Evolutionary conservation across 2,113 vertebrate genomes (phyloP).

Genomic region (Cyprinodon tularosa): DNA sequence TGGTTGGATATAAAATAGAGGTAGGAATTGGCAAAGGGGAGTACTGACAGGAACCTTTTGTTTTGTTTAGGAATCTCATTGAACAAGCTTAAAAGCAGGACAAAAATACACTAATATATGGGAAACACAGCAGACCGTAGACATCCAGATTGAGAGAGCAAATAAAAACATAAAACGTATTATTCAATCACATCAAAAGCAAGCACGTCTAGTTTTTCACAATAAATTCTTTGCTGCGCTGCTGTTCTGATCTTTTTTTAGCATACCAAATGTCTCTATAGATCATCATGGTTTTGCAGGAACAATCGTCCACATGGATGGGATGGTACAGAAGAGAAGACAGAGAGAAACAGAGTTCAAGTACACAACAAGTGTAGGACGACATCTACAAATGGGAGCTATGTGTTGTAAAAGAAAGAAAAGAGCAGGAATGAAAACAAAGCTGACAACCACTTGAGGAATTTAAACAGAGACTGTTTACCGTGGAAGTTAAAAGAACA

Average conservation of each 20-base stretch:
- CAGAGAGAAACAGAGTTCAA: conserved; percentile 78
- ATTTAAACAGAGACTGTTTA: conserved; percentile 36
- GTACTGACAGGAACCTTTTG: not conserved
- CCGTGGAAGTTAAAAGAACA: conserved; percentile 26
- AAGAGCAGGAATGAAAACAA: conserved; percentile 40
- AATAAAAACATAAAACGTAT: conserved; percentile 53
- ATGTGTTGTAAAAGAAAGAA: conserved; percentile 43
- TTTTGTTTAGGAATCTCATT: conserved; percentile 64
- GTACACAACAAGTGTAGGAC: conserved; percentile 72
- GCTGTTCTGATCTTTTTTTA: conserved; percentile 81
- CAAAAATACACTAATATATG: conserved; percentile 82
- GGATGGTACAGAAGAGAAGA: conserved; percentile 83
- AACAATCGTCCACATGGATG: conserved; percentile 89
- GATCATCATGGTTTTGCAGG: conserved; percentile 87
- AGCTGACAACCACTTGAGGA: conserved; percentile 33
- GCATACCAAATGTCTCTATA: conserved; percentile 90
- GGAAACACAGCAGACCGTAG: conserved; percentile 77
- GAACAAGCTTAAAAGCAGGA: conserved; percentile 76
- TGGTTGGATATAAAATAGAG: not conserved
- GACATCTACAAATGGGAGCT: conserved; percentile 63
- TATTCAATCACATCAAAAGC: conserved; percentile 63
- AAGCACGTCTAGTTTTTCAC: conserved; percentile 59
- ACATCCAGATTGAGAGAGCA: conserved; percentile 84
- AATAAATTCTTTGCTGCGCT: conserved; percentile 57
- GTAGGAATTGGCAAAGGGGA: not conserved